phyloP scores from a whole-genome alignment of 2,113 vertebrate species.

The zebrafish (Danio rerio) region DNA sequence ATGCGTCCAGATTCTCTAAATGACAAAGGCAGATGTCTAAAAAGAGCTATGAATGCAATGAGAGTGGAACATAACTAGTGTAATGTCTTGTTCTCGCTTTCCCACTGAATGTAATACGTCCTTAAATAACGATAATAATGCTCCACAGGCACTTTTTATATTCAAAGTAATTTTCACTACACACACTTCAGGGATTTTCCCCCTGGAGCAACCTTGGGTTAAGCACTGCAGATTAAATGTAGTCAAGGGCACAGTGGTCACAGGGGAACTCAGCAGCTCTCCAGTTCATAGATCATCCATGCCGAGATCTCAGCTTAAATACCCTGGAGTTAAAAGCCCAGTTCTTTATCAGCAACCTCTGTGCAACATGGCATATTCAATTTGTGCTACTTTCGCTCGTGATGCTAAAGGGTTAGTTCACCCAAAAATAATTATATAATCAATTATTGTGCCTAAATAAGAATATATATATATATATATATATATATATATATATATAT shows the following conservation, averaged over 20 bases:
- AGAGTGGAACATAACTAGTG: no score
- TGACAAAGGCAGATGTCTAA: not conserved
- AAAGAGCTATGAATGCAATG: not conserved
- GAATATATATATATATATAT: no score
- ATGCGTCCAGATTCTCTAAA: not conserved
- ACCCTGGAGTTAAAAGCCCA: not conserved
- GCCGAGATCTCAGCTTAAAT: not conserved
- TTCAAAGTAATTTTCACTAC: not conserved
- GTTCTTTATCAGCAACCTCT: not conserved
- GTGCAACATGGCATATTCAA: not conserved
- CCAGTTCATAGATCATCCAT: conserved; percentile 25
- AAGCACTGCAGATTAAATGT: conserved; percentile 37
- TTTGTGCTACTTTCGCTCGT: not conserved
- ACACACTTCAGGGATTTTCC: not conserved
- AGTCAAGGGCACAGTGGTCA: conserved; percentile 14
- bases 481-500: no score
- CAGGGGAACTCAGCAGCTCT: conserved; percentile 11
- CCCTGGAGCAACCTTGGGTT: conserved; percentile 25
- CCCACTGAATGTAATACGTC: not conserved
- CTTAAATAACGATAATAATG: not conserved
- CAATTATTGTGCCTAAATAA: no score
- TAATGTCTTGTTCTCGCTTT: not conserved
- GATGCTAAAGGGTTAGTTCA: not conserved
- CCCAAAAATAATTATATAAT: no score
- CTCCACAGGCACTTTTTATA: not conserved